phyloP scores from a whole-genome alignment of 2,797 vertebrate species.

The Balearica regulorum region DNA sequence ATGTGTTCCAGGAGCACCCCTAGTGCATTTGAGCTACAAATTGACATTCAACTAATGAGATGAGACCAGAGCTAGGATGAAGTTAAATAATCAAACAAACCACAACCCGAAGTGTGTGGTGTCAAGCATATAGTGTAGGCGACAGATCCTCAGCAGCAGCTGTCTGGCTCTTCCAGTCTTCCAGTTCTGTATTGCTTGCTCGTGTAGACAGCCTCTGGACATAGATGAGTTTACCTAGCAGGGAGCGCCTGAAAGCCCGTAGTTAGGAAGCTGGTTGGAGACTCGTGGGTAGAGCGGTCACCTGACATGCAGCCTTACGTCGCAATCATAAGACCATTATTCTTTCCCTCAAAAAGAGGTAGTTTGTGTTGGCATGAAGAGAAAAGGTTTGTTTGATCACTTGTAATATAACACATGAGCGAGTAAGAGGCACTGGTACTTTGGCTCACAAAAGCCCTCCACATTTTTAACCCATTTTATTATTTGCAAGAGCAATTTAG shows the following conservation, averaged over 20 bases:
- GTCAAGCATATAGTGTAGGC: accelerated
- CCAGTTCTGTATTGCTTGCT: accelerated
- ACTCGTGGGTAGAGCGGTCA: not conserved
- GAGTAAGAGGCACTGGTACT: conserved; percentile 12
- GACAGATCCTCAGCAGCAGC: not conserved
- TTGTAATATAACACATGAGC: not conserved
- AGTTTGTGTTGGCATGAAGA: conserved; percentile 30
- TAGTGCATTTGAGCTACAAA: not conserved
- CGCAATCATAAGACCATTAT: conserved; percentile 20
- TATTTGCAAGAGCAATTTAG: conserved; percentile 75
- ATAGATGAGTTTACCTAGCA: not conserved
- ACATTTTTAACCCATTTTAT: conserved; percentile 73
- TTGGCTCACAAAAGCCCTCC: conserved; percentile 30
- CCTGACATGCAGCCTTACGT: not conserved
- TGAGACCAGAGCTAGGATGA: not conserved
- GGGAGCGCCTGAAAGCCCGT: accelerated
- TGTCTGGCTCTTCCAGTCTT: not conserved
- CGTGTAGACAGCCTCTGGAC: not conserved
- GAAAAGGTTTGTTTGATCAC: conserved; percentile 21
- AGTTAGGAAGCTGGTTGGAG: not conserved
- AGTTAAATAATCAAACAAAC: not conserved
- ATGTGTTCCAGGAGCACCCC: not conserved
- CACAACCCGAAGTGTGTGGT: accelerated
- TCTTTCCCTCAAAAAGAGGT: not conserved
- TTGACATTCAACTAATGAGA: not conserved